Conservation (phyloP, 1,140 invertebrate genomes). For the Polyergus mexicanus region DNA sequence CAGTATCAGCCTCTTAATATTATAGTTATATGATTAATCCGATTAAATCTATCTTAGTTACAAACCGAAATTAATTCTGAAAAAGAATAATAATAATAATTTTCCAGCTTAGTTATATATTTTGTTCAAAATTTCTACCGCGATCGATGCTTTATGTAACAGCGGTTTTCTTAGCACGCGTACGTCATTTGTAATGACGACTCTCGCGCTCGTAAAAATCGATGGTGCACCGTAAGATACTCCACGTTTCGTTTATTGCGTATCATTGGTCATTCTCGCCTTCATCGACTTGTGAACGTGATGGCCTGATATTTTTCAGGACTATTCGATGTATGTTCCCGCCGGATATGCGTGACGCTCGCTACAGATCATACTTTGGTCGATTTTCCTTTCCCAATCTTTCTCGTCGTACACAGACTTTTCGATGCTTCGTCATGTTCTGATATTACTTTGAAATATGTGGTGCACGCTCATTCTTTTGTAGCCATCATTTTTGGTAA, state of each 20-base stretch:
- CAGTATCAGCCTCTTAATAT: not conserved
- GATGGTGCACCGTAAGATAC: constrained; percentile 25
- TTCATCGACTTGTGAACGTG: constrained; percentile 56
- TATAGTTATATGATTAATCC: not conserved
- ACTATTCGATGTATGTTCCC: not conserved
- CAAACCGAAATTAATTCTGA: not conserved
- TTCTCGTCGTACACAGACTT: not conserved
- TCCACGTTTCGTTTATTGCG: constrained; percentile 47
- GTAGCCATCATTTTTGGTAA: not conserved
- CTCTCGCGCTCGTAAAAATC: constrained; percentile 28
- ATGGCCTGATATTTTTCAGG: constrained; percentile 45
- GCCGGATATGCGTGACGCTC: not conserved
- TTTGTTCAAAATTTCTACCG: constrained; percentile 11
- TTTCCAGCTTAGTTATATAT: not conserved
- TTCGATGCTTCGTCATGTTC: not conserved
- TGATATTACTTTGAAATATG: not conserved
- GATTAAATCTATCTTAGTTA: not conserved
- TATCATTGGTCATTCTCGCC: constrained; percentile 44
- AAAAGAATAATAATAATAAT: not conserved
- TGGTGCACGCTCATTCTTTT: not conserved
- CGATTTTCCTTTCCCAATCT: not conserved
- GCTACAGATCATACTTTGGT: constrained; percentile 15
- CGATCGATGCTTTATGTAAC: constrained; percentile 25
- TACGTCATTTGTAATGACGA: constrained; percentile 38
- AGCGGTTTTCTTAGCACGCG: constrained; percentile 36